Evolutionary conservation across 2,113 vertebrate species (phyloP).

Genomic region (Tautogolabrus adspersus): DNA sequence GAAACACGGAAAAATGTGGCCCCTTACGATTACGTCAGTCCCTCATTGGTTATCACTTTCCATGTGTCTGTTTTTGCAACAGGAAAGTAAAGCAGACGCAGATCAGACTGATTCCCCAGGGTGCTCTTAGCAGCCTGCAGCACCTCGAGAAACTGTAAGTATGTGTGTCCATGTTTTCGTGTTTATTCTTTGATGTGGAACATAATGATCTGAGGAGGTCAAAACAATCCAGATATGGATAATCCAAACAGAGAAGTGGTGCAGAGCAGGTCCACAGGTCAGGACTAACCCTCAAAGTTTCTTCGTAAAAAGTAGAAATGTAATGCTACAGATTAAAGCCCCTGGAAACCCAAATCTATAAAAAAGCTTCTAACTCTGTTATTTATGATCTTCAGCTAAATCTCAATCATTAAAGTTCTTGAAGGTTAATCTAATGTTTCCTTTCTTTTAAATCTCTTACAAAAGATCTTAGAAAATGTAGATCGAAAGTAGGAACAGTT

Average conservation of each 20-base stretch:
- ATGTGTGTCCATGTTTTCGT: background rate
- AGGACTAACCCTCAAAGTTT: background rate
- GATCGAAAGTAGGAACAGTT: too few species aligned
- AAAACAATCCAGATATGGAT: slow-evolving; percentile 63
- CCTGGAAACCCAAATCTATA: too few species aligned
- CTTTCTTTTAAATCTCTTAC: too few species aligned
- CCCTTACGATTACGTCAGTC: too few species aligned
- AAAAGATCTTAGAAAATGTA: too few species aligned
- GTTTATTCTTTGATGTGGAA: slow-evolving; percentile 71
- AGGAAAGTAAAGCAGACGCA: slow-evolving; percentile 74
- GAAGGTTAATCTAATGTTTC: too few species aligned
- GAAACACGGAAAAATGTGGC: background rate
- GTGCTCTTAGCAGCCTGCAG: slow-evolving; percentile 63
- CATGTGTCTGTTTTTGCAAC: slow-evolving; percentile 40
- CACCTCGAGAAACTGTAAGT: slow-evolving; percentile 79
- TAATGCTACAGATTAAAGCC: background rate
- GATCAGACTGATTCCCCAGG: slow-evolving; percentile 63
- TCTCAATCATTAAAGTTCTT: too few species aligned
- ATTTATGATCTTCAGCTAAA: too few species aligned
- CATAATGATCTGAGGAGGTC: slow-evolving; percentile 57
- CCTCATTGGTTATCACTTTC: too few species aligned
- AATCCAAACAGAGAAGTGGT: slow-evolving; percentile 9
- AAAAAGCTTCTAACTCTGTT: too few species aligned
- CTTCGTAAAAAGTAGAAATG: background rate
- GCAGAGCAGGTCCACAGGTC: background rate